Percentiles rank a stretch among this genome's conserved stretches.
phyloP scores from a whole-genome alignment of 1,140 invertebrate genomes.

The Sitophilus oryzae region DNA sequence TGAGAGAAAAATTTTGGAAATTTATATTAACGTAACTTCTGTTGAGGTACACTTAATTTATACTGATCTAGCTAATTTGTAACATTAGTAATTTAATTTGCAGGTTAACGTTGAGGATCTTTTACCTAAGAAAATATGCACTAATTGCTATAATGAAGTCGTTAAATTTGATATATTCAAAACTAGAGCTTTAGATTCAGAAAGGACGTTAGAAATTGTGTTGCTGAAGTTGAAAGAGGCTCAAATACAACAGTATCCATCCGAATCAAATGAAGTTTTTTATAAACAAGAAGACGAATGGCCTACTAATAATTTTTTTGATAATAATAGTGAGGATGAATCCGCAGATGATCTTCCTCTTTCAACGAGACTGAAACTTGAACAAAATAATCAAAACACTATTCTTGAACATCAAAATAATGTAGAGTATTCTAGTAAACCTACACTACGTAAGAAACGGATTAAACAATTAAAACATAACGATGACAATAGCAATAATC shows the following conservation, averaged over 20 bases:
- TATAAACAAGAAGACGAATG: background rate
- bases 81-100: background rate
- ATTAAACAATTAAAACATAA: background rate
- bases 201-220: constrained; percentile 1
- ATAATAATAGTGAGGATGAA: background rate
- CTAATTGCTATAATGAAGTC: constrained; percentile 6
- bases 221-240: background rate
- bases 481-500: background rate
- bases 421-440: background rate
- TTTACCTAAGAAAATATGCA: constrained; percentile 12
- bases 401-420: background rate
- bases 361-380: background rate
- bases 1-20: constrained; percentile 12
- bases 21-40: constrained; percentile 16
- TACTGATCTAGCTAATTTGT: background rate
- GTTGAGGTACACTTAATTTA: constrained; percentile 4
- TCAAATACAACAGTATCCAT: too few species aligned
- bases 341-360: constrained; percentile 1
- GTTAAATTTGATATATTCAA: constrained; percentile 16
- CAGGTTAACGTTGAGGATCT: constrained; percentile 3
- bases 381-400: background rate
- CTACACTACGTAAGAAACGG: background rate
- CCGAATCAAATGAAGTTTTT: background rate
- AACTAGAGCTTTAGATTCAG: constrained; percentile 14
- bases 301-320: background rate